Percentiles rank a stretch among this genome's conserved stretches.
Evolutionary conservation across 1,140 invertebrate species (phyloP).

Genomic region (Chironomus tepperi): DNA sequence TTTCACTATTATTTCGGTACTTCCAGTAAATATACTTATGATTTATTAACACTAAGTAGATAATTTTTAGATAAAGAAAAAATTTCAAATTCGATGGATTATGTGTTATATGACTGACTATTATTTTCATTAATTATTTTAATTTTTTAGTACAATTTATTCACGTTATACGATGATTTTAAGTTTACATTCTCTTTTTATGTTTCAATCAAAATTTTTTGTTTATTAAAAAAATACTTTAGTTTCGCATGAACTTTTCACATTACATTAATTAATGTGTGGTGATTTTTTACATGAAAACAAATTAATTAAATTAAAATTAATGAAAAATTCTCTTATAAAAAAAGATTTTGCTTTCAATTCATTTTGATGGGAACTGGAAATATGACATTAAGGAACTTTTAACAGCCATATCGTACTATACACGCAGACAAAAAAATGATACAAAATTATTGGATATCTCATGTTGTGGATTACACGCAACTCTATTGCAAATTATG

Average conservation of each 20-base stretch:
- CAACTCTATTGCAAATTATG: conserved; percentile 1
- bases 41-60: no score
- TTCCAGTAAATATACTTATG: no score
- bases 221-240: no score
- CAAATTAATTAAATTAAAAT: no score
- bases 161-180: conserved; percentile 13
- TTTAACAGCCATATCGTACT: conserved; percentile 6
- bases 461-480: neutral
- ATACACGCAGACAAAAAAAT: neutral
- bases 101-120: conserved; percentile 8
- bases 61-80: no score
- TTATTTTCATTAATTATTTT: neutral
- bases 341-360: no score
- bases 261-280: neutral
- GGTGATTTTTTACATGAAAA: no score
- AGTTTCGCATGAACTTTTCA: neutral
- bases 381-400: neutral
- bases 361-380: conserved; percentile 1
- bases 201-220: neutral
- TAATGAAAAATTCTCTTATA: no score
- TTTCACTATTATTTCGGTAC: no score
- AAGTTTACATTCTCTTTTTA: neutral
- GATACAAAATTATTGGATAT: conserved; percentile 11
- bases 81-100: neutral
- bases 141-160: conserved; percentile 1